A percentile compares a stretch with the other conserved stretches of the same genome.
Evolutionary conservation across 30 jellyfish, hydroid and myxozoan species (phyloP).

Genomic region (Mastigias papua): DNA sequence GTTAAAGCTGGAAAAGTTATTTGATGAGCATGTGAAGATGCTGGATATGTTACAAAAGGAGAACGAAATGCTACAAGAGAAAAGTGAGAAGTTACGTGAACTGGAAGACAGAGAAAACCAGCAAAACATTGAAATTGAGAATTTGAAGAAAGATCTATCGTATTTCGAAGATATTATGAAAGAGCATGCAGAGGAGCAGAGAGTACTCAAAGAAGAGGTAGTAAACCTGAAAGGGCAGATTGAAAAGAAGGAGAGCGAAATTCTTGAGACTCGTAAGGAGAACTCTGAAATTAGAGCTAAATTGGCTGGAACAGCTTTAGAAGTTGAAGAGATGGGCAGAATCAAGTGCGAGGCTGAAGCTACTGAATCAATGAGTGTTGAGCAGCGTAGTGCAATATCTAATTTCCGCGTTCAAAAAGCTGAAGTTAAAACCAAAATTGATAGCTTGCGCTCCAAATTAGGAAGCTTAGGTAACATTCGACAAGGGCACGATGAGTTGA

Average conservation of each 20-base stretch:
- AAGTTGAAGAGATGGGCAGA: neutral
- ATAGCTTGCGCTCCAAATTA: no score
- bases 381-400: slow-evolving; percentile 2
- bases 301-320: neutral
- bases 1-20: neutral
- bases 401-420: neutral
- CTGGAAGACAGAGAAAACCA: neutral
- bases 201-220: neutral
- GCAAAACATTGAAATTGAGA: neutral
- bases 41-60: slow-evolving; percentile 7
- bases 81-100: neutral
- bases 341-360: neutral
- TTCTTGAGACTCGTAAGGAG: neutral
- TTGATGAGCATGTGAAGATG: neutral
- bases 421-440: no score
- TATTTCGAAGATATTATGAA: neutral
- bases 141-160: neutral
- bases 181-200: neutral
- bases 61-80: slow-evolving; percentile 15
- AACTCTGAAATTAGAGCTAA: neutral
- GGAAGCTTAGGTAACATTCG: neutral
- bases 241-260: slow-evolving; percentile 2
- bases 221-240: neutral
- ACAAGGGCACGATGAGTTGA: neutral
- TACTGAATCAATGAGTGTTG: neutral